Percentiles rank a stretch among this genome's conserved stretches.
Conservation (phyloP, 2,113 vertebrate genomes). For the Corythaeola cristata region DNA sequence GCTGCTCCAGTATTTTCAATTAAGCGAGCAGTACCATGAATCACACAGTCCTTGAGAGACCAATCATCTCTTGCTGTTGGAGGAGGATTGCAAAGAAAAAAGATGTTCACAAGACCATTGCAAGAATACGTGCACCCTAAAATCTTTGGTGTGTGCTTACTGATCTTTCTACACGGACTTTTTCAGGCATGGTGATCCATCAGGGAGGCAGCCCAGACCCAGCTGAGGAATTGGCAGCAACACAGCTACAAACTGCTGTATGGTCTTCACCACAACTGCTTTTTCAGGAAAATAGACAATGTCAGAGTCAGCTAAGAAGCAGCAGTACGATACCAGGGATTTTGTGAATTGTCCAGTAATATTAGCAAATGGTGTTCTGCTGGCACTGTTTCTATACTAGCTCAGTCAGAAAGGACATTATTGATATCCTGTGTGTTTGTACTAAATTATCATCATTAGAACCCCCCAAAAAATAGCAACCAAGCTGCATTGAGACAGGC, state of each 20-base stretch:
- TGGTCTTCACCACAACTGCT: background rate
- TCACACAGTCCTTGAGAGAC: conserved; percentile 7
- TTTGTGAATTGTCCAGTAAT: background rate
- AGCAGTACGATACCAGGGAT: background rate
- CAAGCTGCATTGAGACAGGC: background rate
- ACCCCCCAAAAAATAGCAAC: background rate
- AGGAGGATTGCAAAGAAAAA: background rate
- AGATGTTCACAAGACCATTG: background rate
- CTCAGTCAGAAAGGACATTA: background rate
- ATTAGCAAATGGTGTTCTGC: background rate
- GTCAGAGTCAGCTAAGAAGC: background rate
- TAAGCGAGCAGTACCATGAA: background rate
- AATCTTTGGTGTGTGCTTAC: background rate
- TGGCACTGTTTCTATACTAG: background rate
- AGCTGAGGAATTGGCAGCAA: background rate
- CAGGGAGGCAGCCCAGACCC: background rate
- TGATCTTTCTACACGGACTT: background rate
- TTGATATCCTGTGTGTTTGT: background rate
- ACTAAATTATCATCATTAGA: background rate
- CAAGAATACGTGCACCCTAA: background rate
- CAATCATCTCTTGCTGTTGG: background rate
- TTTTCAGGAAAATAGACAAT: background rate
- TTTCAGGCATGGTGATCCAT: background rate
- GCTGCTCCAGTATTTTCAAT: background rate
- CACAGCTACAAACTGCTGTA: background rate